These are phyloP conservation scores for Cottoperca gobio DNA, from an alignment of 2,797 vertebrate species.

Conservation along the genomic window DNA sequence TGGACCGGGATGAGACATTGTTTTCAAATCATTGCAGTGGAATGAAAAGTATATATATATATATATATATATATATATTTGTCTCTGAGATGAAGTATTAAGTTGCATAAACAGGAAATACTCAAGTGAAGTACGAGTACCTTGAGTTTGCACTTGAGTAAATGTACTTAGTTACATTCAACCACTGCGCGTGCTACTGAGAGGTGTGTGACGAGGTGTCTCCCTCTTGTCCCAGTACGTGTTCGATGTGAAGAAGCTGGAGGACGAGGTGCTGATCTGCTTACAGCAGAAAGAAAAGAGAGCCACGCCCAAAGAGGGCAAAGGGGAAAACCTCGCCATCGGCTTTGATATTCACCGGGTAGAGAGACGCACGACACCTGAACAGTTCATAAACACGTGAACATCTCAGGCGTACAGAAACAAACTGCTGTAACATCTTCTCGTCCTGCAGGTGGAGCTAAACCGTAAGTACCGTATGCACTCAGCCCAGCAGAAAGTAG, in stretches of 20 bases:
- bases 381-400: neutral
- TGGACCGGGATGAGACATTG: no score
- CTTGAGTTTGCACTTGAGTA: no score
- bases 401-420: neutral
- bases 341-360: conserved; percentile 98
- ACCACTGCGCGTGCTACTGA: no score
- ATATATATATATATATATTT: no score
- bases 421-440: fast-evolving
- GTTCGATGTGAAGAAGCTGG: conserved; percentile 96
- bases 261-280: conserved; percentile 95
- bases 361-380: conserved; percentile 13
- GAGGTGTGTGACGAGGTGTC: neutral
- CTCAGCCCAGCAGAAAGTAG: conserved; percentile 91
- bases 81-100: no score
- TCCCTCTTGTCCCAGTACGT: conserved; percentile 88
- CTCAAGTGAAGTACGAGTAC: no score
- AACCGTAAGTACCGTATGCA: conserved; percentile 97
- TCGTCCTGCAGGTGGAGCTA: conserved; percentile 89
- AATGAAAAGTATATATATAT: no score
- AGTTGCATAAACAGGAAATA: no score
- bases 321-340: conserved; percentile 95
- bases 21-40: no score
- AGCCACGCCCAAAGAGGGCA: conserved; percentile 90
- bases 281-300: conserved; percentile 96
- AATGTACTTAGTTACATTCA: no score